phyloP scores from a whole-genome alignment of 2,113 vertebrate genomes.

The Phycodurus eques region DNA sequence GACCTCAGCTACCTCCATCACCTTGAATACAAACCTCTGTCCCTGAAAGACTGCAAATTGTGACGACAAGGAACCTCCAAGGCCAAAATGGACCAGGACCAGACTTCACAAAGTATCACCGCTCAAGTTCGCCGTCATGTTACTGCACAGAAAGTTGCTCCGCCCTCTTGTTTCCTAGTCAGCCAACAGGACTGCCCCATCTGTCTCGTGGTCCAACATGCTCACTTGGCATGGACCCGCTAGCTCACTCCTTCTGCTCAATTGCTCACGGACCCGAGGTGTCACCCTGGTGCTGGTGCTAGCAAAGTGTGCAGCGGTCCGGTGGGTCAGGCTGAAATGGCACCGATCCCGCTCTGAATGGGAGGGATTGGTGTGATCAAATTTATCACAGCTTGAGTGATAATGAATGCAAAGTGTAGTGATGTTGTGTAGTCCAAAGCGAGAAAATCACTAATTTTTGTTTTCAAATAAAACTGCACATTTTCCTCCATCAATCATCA shows the following conservation, averaged over 20 bases:
- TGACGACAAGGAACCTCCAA: neutral
- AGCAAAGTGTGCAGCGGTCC: conserved; percentile 45
- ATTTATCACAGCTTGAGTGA: conserved; percentile 18
- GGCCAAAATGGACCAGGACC: neutral
- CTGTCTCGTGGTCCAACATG: conserved; percentile 43
- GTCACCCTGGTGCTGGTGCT: conserved; percentile 8
- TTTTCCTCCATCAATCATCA: conserved; percentile 2
- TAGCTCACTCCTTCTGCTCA: conserved; percentile 21
- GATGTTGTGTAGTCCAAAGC: neutral
- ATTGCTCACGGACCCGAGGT: conserved; percentile 33
- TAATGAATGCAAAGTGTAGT: conserved; percentile 1
- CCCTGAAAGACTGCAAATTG: neutral
- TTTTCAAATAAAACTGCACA: neutral
- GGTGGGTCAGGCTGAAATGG: conserved; percentile 46
- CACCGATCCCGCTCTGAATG: conserved; percentile 26
- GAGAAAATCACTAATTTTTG: neutral
- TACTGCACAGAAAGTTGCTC: neutral
- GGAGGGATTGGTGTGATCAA: conserved; percentile 23
- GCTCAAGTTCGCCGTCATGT: neutral
- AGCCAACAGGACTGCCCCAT: conserved; percentile 27
- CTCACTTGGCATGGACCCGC: conserved; percentile 31
- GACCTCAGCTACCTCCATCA: neutral
- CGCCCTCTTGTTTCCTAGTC: neutral
- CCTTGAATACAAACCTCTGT: neutral
- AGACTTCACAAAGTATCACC: neutral